Percentiles rank a stretch among this genome's conserved stretches.
Conservation (phyloP, 2,113 vertebrate genomes). For the Chascanopsetta lugubris region DNA sequence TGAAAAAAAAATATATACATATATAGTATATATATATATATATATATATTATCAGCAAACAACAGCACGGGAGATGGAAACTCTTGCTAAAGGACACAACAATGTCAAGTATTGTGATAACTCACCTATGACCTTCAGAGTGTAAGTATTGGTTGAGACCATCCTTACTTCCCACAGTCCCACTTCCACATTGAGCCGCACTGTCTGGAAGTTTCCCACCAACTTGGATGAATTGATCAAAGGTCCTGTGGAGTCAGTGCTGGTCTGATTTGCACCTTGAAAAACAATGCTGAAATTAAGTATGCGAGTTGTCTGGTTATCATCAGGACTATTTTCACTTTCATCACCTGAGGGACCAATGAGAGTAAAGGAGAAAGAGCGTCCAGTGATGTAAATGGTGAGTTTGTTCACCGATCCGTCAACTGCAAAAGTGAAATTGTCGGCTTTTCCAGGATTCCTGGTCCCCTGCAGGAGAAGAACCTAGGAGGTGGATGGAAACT, state of each 20-base stretch:
- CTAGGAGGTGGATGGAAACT: conserved; percentile 30
- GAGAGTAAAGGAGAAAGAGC: conserved; percentile 40
- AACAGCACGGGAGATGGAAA: no score
- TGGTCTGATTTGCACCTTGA: conserved; percentile 55
- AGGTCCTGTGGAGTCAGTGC: conserved; percentile 24
- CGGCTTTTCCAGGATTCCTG: conserved; percentile 43
- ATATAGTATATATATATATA: no score
- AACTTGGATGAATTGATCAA: conserved; percentile 42
- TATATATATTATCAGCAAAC: no score
- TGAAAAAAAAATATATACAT: no score
- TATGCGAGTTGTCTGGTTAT: background rate
- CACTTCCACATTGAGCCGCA: conserved; percentile 38
- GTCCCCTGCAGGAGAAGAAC: conserved; percentile 63
- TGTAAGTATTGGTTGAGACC: conserved; percentile 52
- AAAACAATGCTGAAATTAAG: background rate
- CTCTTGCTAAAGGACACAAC: background rate
- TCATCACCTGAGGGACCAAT: conserved; percentile 60
- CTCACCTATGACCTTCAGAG: conserved; percentile 71
- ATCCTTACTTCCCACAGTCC: conserved; percentile 66
- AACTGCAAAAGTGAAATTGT: conserved; percentile 56
- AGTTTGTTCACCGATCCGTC: conserved; percentile 56
- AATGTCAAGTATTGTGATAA: no score
- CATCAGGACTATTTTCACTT: no score
- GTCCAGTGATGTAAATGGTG: conserved; percentile 61
- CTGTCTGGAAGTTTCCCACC: conserved; percentile 58